These are phyloP conservation scores for Pelobates fuscus DNA, from an alignment of 2,113 vertebrate species.

Conservation along the genomic window DNA sequence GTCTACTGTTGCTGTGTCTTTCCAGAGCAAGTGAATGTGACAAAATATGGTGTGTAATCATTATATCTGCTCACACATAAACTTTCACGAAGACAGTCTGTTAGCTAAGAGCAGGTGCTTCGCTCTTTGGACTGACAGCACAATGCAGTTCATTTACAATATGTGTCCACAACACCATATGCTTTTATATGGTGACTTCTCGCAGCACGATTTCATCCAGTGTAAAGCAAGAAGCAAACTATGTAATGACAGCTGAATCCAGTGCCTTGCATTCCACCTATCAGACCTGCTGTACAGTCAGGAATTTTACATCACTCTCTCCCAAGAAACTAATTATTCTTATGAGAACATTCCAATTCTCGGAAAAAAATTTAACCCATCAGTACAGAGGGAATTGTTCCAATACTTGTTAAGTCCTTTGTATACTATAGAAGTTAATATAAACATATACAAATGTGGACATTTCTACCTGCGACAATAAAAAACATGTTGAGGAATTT, in stretches of 20 bases:
- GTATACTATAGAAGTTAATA: too few species aligned
- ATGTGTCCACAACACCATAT: slow-evolving; percentile 36
- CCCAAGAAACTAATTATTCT: slow-evolving; percentile 24
- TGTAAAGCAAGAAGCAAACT: slow-evolving; percentile 25
- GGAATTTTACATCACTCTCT: slow-evolving; percentile 20
- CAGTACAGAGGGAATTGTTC: not conserved
- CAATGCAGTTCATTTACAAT: slow-evolving; percentile 45
- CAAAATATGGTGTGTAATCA: too few species aligned
- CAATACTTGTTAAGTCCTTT: too few species aligned
- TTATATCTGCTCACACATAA: not conserved
- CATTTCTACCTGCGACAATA: too few species aligned
- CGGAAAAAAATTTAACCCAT: slow-evolving; percentile 25
- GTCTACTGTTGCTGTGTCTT: too few species aligned
- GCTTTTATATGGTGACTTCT: slow-evolving; percentile 22
- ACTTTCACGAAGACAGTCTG: not conserved
- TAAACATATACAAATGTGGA: too few species aligned
- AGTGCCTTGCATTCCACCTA: slow-evolving; percentile 37
- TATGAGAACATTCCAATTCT: slow-evolving; percentile 35
- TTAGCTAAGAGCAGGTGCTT: slow-evolving; percentile 32
- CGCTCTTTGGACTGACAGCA: slow-evolving; percentile 6
- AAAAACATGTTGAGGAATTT: too few species aligned
- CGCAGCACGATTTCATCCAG: slow-evolving; percentile 39
- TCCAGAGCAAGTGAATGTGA: too few species aligned
- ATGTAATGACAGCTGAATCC: slow-evolving; percentile 42
- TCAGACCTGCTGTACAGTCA: slow-evolving; percentile 15